A percentile compares a stretch with the other conserved stretches of the same genome.
Evolutionary conservation across 2,797 vertebrate genomes (phyloP).

Genomic region (Perodicticus potto): DNA sequence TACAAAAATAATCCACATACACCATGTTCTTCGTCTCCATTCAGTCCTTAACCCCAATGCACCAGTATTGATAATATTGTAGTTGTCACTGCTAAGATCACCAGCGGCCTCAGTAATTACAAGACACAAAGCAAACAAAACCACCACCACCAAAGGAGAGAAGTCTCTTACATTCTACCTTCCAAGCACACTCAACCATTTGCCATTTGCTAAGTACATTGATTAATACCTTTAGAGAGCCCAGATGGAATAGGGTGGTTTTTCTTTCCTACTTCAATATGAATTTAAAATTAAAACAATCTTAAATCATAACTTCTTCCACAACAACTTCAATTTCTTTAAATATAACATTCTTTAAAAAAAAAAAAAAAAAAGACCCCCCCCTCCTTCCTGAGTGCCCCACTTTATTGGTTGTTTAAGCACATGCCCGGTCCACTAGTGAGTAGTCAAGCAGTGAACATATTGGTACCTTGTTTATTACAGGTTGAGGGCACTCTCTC

Average conservation of each 20-base stretch:
- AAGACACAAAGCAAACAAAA: slow-evolving; percentile 18
- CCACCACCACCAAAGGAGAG: not conserved
- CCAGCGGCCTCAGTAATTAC: not conserved
- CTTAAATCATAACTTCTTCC: slow-evolving; percentile 33
- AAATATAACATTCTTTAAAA: not conserved
- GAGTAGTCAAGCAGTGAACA: not conserved
- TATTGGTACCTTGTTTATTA: not conserved
- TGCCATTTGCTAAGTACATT: not conserved
- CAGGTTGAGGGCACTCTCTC: not conserved
- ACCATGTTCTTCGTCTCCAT: not conserved
- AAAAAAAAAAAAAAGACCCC: not conserved
- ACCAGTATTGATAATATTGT: not conserved
- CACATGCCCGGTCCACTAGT: not conserved
- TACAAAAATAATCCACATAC: not conserved
- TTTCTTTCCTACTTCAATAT: not conserved
- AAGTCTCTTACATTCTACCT: not conserved
- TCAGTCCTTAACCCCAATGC: not conserved
- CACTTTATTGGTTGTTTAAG: slow-evolving; percentile 8
- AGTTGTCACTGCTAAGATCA: not conserved
- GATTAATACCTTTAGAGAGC: slow-evolving; percentile 8
- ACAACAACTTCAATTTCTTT: not conserved
- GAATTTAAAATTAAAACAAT: slow-evolving; percentile 21
- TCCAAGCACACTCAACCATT: not conserved
- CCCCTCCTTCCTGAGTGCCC: not conserved
- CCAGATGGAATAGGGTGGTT: not conserved